Base-by-base conservation (phyloP, 2,888 invertebrate species). In the Phlogophora meticulosa region DNA sequence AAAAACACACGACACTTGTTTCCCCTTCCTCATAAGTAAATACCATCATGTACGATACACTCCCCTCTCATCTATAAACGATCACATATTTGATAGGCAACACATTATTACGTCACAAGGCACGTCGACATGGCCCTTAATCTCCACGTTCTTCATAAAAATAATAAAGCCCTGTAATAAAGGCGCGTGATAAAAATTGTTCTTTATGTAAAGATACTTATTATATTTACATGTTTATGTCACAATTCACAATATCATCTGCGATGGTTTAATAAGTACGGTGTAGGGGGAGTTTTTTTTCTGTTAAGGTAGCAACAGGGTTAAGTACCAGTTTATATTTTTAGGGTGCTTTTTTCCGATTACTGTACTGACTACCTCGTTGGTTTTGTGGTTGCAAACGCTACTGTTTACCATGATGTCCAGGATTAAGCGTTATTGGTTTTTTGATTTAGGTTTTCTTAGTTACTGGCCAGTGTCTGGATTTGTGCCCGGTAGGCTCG, bases 191-290 rank as follows among this genome's bases (percentile, higher is more conserved):
- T 81, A 72, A 82, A 82, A 80, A 76, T 61, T 72, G 65, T 70
- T 70, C 62, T 80, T 70, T 72, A 80, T 59, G 68, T 69, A 36
- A 28, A 28, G 28, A 28, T 20, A 62, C 51, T 61, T 80, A 63
- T 76, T 70, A 80, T 80, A 76, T 80, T 72, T 80, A 76, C 83
- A 82, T 80, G 69, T 76, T 80, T 72, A 80, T 69, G 78, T 72
- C 59, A 66, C 51, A 63, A 58, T 82, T 76, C 57, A 56, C 57
- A 55, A 43, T 64, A 64, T 82, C 57, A 68, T 55, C 34, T 48
- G 58, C 17, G 24, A 64, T 72, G 69, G 55, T 78, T 61, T 81
- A 56, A 70, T 62, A 59, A 69, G 42, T 51, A 32, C 17, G 45
- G 22, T 40, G 11, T 7, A 1, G 11, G 32, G 36, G 36, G 17